A percentile compares a stretch with the other conserved stretches of the same genome.
Evolutionary conservation across 2,888 invertebrate genomes (phyloP).

Genomic region (Thera britannica): DNA sequence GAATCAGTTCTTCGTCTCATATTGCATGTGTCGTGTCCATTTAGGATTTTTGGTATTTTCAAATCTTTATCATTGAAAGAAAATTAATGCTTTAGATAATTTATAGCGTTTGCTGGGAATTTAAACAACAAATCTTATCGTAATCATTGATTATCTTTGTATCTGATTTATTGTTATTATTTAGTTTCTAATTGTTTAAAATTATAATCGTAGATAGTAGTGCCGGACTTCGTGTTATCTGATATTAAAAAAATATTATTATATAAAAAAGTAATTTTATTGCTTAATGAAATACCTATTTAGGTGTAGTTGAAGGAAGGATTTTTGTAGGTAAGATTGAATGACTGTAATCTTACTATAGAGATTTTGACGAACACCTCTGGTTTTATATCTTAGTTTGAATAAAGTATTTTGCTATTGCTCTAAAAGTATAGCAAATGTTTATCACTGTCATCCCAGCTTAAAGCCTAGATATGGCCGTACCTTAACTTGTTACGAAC

Average conservation of each 20-base stretch:
- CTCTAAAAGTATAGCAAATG: too few relatives aligned
- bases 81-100: constrained; percentile 33
- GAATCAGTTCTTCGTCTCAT: constrained; percentile 44
- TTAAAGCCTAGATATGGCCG: too few relatives aligned
- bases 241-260: neutral
- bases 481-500: too few relatives aligned
- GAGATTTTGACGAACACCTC: too few relatives aligned
- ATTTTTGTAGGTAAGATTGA: too few relatives aligned
- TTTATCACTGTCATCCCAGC: too few relatives aligned
- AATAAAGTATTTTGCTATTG: too few relatives aligned
- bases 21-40: constrained; percentile 34
- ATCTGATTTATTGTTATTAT: constrained; percentile 20
- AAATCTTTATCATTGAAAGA: constrained; percentile 24
- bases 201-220: neutral
- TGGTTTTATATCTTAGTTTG: too few relatives aligned
- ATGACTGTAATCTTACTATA: too few relatives aligned
- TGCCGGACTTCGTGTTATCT: neutral
- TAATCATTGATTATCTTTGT: constrained; percentile 16
- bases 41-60: constrained; percentile 40
- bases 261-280: neutral
- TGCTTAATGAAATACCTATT: too few relatives aligned
- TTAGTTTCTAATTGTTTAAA: constrained; percentile 7
- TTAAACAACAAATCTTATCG: constrained; percentile 28
- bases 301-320: too few relatives aligned
- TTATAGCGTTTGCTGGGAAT: constrained; percentile 22